Evolutionary conservation across 2,888 invertebrate genomes (phyloP), one percentile per base, ranked within the genome.

Genomic region (Scaptomyza caliginosa): DNA sequence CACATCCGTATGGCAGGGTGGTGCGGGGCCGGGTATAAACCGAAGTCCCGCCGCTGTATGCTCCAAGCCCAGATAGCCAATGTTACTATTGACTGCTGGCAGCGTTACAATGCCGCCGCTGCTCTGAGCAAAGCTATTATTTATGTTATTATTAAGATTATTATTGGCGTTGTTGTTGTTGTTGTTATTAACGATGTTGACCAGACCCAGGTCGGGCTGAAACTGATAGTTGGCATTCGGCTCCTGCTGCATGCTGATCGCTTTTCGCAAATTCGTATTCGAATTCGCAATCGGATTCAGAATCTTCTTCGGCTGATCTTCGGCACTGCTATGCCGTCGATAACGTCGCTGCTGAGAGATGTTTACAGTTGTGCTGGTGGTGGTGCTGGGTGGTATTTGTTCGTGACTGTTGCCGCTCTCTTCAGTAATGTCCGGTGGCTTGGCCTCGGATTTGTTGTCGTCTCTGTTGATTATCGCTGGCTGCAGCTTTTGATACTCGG

Each of bases 201-300:
- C 90, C 78, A 90, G 87, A 68, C 91, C 90, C 89, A 90, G 83
- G 74, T 91, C 90, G 86, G 90, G 88, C 77, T 90, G 91, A 90
- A 90, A 91, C 90, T 90, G 90, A 89, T 90, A 89, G 81, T 90
- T 91, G 71, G 90, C 82, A 67, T 91, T 91, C 88, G 90, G 83
- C 67, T 91, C 91, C 87, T 91, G 90, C 89, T 91, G 91, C 91
- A 91, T 91, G 68, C 82, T 89, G 86, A 72, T 74, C 70, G 75
- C 73, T 87, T 73, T 85, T 64, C 86, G 65, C 50, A 76, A 46
- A 52, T 55, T 54, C 63, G 63, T 48, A 51, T 51, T 57, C 57
- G 69, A 40, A 65, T 63, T 51, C 40, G 49, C 43, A 52, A 39
- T 67, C 45, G 52, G 10, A 24, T 34, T 51, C 51, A 52, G 26